Evolutionary conservation across 2,797 vertebrate genomes (phyloP).

Genomic region (Malacoctenus gilli): DNA sequence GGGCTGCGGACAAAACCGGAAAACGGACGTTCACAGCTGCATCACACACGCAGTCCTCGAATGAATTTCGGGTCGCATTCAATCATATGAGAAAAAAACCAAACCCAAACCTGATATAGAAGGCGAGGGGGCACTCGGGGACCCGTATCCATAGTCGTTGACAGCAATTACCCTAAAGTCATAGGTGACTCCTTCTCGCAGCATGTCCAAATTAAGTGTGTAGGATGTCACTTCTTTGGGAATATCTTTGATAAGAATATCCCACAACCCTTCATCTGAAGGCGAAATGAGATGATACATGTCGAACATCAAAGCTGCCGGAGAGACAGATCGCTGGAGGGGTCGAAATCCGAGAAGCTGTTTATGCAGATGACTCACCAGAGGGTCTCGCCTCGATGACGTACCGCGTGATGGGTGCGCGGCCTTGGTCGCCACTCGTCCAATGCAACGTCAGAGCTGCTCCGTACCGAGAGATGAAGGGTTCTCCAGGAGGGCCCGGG

Average conservation of each 20-base stretch:
- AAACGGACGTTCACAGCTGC: background rate
- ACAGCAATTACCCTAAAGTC: constrained; percentile 97
- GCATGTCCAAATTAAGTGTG: constrained; percentile 94
- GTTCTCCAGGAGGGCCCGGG: constrained; percentile 93
- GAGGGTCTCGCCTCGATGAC: constrained; percentile 96
- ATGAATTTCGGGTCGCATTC: background rate
- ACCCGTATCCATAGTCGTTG: constrained; percentile 95
- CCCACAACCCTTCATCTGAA: constrained; percentile 96
- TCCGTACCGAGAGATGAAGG: constrained; percentile 93
- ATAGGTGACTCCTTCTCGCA: constrained; percentile 93
- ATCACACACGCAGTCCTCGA: background rate
- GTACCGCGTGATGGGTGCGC: constrained; percentile 92
- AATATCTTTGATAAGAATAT: constrained; percentile 98
- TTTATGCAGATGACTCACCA: constrained; percentile 75
- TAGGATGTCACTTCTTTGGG: constrained; percentile 97
- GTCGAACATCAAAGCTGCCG: background rate
- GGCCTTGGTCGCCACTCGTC: constrained; percentile 93
- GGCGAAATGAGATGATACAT: background rate
- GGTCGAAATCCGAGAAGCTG: background rate
- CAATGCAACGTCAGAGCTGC: constrained; percentile 94
- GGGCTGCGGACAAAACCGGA: constrained; percentile 80
- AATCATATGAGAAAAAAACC: constrained; percentile 5
- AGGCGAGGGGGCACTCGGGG: constrained; percentile 93
- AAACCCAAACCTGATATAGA: constrained; percentile 97
- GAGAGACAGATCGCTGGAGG: background rate